Percentiles rank a stretch among this genome's conserved stretches.
phyloP scores from a whole-genome alignment of 2,888 invertebrate species.

The Deilephila porcellus region DNA sequence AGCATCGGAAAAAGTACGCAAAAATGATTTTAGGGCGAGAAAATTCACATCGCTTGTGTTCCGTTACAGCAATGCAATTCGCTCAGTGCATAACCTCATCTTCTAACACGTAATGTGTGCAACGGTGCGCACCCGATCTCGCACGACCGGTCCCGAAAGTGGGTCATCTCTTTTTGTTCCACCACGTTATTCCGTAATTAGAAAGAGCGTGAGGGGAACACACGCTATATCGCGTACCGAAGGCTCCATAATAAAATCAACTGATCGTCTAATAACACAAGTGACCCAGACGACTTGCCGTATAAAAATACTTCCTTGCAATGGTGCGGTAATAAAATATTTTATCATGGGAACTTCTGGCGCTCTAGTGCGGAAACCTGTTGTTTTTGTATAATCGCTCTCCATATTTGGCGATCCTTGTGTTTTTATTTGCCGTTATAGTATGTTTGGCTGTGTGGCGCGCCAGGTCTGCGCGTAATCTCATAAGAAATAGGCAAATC shows the following conservation, averaged over 20 bases:
- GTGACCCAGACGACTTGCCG: slow-evolving; percentile 1
- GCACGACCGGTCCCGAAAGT: slow-evolving; percentile 82
- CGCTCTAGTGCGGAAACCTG: neutral
- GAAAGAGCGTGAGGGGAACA: slow-evolving; percentile 70
- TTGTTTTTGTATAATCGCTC: slow-evolving; percentile 16
- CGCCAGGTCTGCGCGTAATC: slow-evolving; percentile 15
- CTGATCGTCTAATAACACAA: neutral
- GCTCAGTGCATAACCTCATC: slow-evolving; percentile 78
- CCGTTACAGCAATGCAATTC: slow-evolving; percentile 72
- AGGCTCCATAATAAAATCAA: slow-evolving; percentile 22
- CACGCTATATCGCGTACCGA: slow-evolving; percentile 18
- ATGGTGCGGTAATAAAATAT: neutral
- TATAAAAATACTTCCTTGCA: slow-evolving; percentile 17
- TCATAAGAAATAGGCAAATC: slow-evolving; percentile 63
- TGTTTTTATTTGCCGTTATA: slow-evolving; percentile 17
- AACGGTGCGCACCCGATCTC: slow-evolving; percentile 82
- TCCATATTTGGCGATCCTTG: slow-evolving; percentile 1
- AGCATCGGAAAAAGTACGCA: slow-evolving; percentile 73
- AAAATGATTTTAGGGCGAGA: slow-evolving; percentile 82
- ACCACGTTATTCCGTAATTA: slow-evolving; percentile 82
- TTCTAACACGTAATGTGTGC: slow-evolving; percentile 82
- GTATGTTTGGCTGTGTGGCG: neutral
- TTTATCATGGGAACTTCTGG: neutral
- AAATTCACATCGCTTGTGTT: slow-evolving; percentile 80
- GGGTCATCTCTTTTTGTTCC: slow-evolving; percentile 85